Conservation (phyloP, 2,113 vertebrate species). For the Aythya baeri region DNA sequence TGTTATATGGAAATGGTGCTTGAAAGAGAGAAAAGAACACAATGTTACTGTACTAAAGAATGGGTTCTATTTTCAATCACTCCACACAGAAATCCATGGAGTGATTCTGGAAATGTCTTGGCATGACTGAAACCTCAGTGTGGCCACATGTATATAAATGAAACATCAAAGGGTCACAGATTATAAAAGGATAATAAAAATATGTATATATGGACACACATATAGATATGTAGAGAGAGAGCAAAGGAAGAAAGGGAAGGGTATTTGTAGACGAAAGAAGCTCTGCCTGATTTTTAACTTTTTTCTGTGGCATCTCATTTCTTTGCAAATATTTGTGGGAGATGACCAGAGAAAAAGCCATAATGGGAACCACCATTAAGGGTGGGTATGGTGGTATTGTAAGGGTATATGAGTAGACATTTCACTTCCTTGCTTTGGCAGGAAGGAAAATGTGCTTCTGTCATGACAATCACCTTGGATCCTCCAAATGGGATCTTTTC, state of each 20-base stretch:
- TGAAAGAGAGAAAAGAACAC: slow-evolving; percentile 68
- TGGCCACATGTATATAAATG: background rate
- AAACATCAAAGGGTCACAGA: slow-evolving; percentile 14
- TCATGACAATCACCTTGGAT: background rate
- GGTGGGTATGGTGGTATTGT: too few relatives aligned
- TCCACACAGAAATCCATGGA: slow-evolving; percentile 17
- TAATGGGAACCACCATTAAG: background rate
- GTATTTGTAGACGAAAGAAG: background rate
- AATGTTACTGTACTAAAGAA: slow-evolving; percentile 55
- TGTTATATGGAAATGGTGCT: slow-evolving; percentile 66
- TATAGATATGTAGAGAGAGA: background rate
- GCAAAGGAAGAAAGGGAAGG: background rate
- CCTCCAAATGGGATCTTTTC: background rate
- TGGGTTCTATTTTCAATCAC: slow-evolving; percentile 33
- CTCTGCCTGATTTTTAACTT: slow-evolving; percentile 2
- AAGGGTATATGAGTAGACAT: background rate
- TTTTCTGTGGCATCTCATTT: background rate
- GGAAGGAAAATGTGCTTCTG: background rate
- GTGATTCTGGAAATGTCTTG: slow-evolving; percentile 42
- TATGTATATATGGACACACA: background rate
- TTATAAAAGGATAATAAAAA: slow-evolving; percentile 24
- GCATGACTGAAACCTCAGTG: slow-evolving; percentile 7
- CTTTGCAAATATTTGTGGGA: slow-evolving; percentile 10
- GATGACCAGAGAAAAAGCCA: background rate
- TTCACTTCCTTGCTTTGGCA: background rate